Percentiles rank a stretch among this genome's conserved stretches.
Conservation (phyloP, 2,888 invertebrate species). For the Nemapogon koenigi region DNA sequence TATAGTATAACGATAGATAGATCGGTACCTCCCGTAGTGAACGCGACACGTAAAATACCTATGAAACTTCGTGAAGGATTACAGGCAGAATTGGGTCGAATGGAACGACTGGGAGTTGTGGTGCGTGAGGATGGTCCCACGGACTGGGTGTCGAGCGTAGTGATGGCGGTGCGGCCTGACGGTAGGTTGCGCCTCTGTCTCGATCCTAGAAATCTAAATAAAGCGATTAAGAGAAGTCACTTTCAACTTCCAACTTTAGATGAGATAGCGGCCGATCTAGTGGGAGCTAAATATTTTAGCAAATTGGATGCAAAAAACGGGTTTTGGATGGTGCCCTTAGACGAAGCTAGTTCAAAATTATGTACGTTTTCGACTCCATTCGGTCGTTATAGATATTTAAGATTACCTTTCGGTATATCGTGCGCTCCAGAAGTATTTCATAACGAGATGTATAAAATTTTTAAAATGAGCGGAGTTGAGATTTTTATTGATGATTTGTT, state of each 20-base stretch:
- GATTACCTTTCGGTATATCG: slow-evolving; percentile 7
- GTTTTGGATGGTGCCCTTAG: slow-evolving; percentile 3
- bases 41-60: slow-evolving; percentile 1
- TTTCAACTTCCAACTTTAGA: slow-evolving; percentile 15
- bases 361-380: slow-evolving; percentile 9
- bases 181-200: slow-evolving; percentile 12
- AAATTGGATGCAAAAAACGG: slow-evolving; percentile 13
- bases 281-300: slow-evolving; percentile 13
- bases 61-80: background rate
- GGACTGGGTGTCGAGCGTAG: slow-evolving; percentile 14
- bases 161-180: slow-evolving; percentile 11
- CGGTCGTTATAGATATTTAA: slow-evolving; percentile 4
- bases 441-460: slow-evolving; percentile 14
- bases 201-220: slow-evolving; percentile 13
- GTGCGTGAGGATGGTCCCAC: slow-evolving; percentile 10
- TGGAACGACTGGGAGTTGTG: slow-evolving; percentile 10
- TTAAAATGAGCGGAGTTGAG: slow-evolving; percentile 12
- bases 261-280: slow-evolving; percentile 11
- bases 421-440: slow-evolving; percentile 14
- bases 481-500: slow-evolving; percentile 11
- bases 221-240: slow-evolving; percentile 12
- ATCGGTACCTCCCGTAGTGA: too few relatives aligned
- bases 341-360: slow-evolving; percentile 7
- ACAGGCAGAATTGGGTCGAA: background rate
- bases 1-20: too few relatives aligned